These are phyloP conservation scores for Aphaenogaster ashmeadi DNA, from an alignment of 1,140 invertebrate species.

Conservation along the genomic window DNA sequence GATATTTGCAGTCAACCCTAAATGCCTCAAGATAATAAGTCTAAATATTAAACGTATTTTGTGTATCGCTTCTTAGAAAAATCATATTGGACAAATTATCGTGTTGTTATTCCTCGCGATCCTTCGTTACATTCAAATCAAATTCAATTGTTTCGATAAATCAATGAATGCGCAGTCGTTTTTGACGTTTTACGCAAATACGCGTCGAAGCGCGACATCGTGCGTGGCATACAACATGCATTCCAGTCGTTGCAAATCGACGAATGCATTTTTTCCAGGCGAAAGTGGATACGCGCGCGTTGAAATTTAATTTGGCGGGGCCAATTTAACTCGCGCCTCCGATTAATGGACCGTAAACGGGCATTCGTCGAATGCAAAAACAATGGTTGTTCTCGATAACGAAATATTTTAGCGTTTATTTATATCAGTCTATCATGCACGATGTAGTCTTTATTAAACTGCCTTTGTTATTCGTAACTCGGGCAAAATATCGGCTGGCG, in stretches of 20 bases:
- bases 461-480: conserved; percentile 58
- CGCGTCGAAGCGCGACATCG: conserved; percentile 44
- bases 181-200: conserved; percentile 50
- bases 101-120: not conserved
- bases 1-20: not conserved
- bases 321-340: conserved; percentile 49
- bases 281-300: conserved; percentile 53
- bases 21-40: not conserved
- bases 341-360: conserved; percentile 62
- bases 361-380: conserved; percentile 50
- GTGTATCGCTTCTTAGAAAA: not conserved
- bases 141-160: conserved; percentile 38
- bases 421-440: conserved; percentile 49
- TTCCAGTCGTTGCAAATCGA: not conserved
- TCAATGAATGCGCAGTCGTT: conserved; percentile 11
- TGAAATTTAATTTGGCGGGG: conserved; percentile 53
- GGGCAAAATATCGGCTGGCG: conserved; percentile 35
- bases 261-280: conserved; percentile 27
- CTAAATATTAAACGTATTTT: not conserved
- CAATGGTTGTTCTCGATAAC: conserved; percentile 57
- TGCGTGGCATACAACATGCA: conserved; percentile 39
- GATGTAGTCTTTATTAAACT: conserved; percentile 55
- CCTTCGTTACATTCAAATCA: not conserved
- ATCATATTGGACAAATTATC: not conserved
- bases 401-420: conserved; percentile 65